Evolutionary conservation across 1,140 invertebrate species (phyloP), one percentile per base, ranked within the genome.

Genomic region (Teleogryllus occipitalis): DNA sequence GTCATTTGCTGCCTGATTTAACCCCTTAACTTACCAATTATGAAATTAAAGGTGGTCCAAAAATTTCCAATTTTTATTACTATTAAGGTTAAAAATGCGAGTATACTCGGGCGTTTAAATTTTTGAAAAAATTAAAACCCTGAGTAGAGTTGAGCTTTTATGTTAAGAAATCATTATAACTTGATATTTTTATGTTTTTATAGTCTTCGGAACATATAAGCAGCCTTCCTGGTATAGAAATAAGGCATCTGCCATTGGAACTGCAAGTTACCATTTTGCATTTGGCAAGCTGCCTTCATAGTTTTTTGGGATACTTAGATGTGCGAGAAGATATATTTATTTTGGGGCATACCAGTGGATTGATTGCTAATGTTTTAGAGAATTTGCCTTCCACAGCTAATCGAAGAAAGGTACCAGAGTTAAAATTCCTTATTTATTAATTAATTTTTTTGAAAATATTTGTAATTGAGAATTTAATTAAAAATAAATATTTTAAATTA

Each of bases 321-420:
- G 86, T 90, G 4, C 89, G 88, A 81, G 91, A 92, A 82, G 91
- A 93, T 82, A 86, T 92, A 39, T 93, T 88, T 84, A 89, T 88
- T 78, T 83, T 93, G 82, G 92, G 92, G 18, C 86, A 88, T 72
- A 89, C 89, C 27, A 91, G 91, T 83, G 88, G 89, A 27, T 87
- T 91, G 75, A 81, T 92, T 73, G 90, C 90, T 79, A 88, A 89
- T 47, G 89, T 90, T 81, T 86, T 93, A 78, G 90, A 90, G 82
- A 87, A 86, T 81, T 89, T 89, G 75, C 85, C 87, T 39, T 85
- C 86, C 54, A 88, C 87, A 73, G 81, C 87, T 18, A 83, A 86
- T 72, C 87, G 89, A 82, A 86, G 88, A 84, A 91, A 89, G 85
- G 90, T 91, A 83, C 83, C 81, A 83, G 39, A 74, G 46, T 79